Conservation (phyloP, 1,140 invertebrate genomes). For the Forficula auricularia region DNA sequence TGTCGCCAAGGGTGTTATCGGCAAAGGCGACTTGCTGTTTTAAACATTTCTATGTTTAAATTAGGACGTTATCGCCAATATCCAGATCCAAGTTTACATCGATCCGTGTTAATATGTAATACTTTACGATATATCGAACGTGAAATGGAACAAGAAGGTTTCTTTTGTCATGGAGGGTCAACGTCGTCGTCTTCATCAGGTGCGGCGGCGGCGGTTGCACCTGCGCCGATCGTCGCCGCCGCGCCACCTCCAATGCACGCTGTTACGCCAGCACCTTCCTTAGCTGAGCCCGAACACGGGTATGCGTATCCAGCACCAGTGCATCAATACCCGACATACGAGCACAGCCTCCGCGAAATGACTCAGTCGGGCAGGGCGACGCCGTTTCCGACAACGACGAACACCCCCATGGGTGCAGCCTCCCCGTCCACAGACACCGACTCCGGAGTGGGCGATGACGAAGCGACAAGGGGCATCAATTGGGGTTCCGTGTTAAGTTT, state of each 20-base stretch:
- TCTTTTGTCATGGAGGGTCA: slow-evolving; percentile 22
- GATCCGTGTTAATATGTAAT: slow-evolving; percentile 87
- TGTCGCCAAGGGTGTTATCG: slow-evolving; percentile 57
- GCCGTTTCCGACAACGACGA: slow-evolving; percentile 15
- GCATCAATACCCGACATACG: slow-evolving; percentile 17
- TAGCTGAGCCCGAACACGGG: neutral
- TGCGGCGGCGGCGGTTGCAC: slow-evolving; percentile 1
- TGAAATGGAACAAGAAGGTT: slow-evolving; percentile 68
- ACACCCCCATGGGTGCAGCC: slow-evolving; percentile 7
- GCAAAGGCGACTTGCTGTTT: slow-evolving; percentile 67
- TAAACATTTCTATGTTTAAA: slow-evolving; percentile 86
- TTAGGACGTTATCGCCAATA: slow-evolving; percentile 71
- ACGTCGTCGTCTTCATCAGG: neutral
- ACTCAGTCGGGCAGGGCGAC: slow-evolving; percentile 16
- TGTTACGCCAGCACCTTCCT: neutral
- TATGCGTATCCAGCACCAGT: slow-evolving; percentile 22
- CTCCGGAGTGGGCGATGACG: slow-evolving; percentile 60
- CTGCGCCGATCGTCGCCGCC: neutral
- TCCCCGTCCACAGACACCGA: slow-evolving; percentile 34
- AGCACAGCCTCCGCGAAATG: slow-evolving; percentile 14
- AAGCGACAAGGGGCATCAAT: slow-evolving; percentile 58
- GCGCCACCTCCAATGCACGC: neutral
- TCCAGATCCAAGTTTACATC: slow-evolving; percentile 72
- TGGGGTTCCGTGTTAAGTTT: slow-evolving; percentile 79
- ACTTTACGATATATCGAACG: slow-evolving; percentile 76